Base-by-base conservation (phyloP, 2,888 invertebrate species). In the Flexamia atlantica region DNA sequence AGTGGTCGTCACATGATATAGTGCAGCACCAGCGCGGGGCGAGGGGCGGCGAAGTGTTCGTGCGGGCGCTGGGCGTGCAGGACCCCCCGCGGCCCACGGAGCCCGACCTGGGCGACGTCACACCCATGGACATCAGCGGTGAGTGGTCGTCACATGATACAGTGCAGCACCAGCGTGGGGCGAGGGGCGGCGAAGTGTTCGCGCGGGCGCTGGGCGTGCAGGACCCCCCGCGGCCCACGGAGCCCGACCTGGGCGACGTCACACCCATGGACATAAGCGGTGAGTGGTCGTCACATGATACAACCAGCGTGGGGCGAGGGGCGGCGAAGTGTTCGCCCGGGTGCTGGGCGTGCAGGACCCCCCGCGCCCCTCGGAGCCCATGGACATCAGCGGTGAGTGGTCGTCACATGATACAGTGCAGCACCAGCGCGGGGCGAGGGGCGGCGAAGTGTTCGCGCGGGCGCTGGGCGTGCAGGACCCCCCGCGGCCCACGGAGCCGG, bases 1-100 rank as follows among this genome's bases (percentile, higher is more conserved):
- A 40, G 40, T n/a, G n/a, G n/a, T n/a, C n/a, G n/a, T n/a, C n/a
- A n/a, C n/a, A n/a, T n/a, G n/a, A n/a, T n/a, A n/a, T n/a, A 88
- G 97, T 98, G 87, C 97, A 98, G 89, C 95, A 97, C 88, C 94
- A 95, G 86, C 92, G 98, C 32, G 98, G 98, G 0, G 98, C 98
- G 0, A 91, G 92, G 17, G 97, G 97, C 23, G 98, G 98, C 0
- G 93, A 95, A 83, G 94, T 95, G 86, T 98, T 98, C 89, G 95
- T 96, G 36, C 93, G 95, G 87, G 94, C 96, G 14, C 92, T 97
- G 20, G 93, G 94, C 60, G 91, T 95, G 87, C 92, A 93, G 88
- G 94, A 93, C 68, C 93, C 93, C 23, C 90, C 90, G 0, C 89
- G 91, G 70, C 90, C 91, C 0, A 36, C 81, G n/a, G 84, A 84